A percentile compares a stretch with the other conserved stretches of the same genome.
These are phyloP conservation scores for Reticulitermes lucifugus DNA, from an alignment of 2,888 invertebrate genomes.

Conservation along the genomic window DNA sequence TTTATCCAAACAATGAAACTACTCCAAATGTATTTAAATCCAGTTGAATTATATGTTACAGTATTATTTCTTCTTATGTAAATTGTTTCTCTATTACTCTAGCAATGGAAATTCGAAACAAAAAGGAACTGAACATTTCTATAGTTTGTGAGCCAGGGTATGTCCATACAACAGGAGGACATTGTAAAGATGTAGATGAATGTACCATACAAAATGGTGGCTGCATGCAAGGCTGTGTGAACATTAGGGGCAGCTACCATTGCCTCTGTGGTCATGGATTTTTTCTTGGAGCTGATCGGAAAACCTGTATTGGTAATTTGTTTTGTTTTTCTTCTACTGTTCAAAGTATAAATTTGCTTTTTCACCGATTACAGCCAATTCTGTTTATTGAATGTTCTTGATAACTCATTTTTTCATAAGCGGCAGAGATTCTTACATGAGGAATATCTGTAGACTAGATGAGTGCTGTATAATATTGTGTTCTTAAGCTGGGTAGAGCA, in stretches of 20 bases:
- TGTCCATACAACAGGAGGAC: constrained; percentile 58
- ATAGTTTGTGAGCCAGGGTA: constrained; percentile 64
- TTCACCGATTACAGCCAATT: no score
- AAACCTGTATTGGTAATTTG: constrained; percentile 43
- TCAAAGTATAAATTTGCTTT: no score
- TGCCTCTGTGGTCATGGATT: constrained; percentile 57
- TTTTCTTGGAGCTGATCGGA: constrained; percentile 43
- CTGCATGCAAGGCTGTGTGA: constrained; percentile 66
- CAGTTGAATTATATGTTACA: no score
- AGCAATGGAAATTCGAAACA: constrained; percentile 13
- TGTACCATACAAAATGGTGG: constrained; percentile 60
- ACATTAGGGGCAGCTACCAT: constrained; percentile 60
- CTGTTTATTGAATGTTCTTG: no score
- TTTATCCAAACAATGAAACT: no score
- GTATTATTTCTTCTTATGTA: no score
- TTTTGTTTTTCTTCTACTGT: neutral
- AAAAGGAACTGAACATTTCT: neutral
- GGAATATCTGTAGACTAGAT: no score
- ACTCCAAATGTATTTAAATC: no score
- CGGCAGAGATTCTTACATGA: no score
- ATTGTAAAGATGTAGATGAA: constrained; percentile 65
- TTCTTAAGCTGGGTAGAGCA: no score
- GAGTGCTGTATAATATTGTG: no score
- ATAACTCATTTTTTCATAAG: no score
- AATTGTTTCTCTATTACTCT: neutral